A percentile compares a stretch with the other conserved stretches of the same genome.
These are phyloP conservation scores for Toxonevra muliebris DNA, from an alignment of 2,888 invertebrate genomes.

Conservation along the genomic window DNA sequence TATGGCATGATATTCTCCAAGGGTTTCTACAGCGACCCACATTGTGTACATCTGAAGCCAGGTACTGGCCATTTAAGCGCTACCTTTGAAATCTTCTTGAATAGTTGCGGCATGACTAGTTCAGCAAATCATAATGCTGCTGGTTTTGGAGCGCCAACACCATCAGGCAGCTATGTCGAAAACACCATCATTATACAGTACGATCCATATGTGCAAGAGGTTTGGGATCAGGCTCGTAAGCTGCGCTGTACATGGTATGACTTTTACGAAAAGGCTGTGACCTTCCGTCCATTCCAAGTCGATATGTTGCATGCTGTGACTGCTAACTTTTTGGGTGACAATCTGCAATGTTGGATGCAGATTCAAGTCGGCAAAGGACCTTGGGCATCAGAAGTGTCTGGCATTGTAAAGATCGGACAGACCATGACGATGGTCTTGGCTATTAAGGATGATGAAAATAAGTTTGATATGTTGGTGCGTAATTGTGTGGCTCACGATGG, in stretches of 20 bases:
- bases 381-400: slow-evolving; percentile 96
- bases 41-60: slow-evolving; percentile 91
- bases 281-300: slow-evolving; percentile 94
- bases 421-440: slow-evolving; percentile 97
- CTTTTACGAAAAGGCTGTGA: slow-evolving; percentile 94
- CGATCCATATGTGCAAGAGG: slow-evolving; percentile 93
- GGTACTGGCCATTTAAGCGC: slow-evolving; percentile 91
- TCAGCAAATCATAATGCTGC: slow-evolving; percentile 90
- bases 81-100: slow-evolving; percentile 92
- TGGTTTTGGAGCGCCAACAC: slow-evolving; percentile 85
- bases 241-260: slow-evolving; percentile 95
- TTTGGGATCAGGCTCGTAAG: slow-evolving; percentile 93
- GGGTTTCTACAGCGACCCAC: slow-evolving; percentile 90
- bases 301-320: slow-evolving; percentile 95
- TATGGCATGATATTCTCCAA: slow-evolving; percentile 97
- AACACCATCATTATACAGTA: slow-evolving; percentile 95
- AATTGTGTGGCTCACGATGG: slow-evolving; percentile 96
- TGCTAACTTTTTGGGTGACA: slow-evolving; percentile 94
- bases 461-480: slow-evolving; percentile 93
- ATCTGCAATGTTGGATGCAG: slow-evolving; percentile 97
- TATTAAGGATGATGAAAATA: slow-evolving; percentile 94
- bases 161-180: slow-evolving; percentile 92
- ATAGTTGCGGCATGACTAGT: slow-evolving; percentile 92
- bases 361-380: slow-evolving; percentile 96
- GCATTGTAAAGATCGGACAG: slow-evolving; percentile 94